These are phyloP conservation scores for Gasteruption jaculator DNA, from an alignment of 2,888 invertebrate species.

Conservation along the genomic window DNA sequence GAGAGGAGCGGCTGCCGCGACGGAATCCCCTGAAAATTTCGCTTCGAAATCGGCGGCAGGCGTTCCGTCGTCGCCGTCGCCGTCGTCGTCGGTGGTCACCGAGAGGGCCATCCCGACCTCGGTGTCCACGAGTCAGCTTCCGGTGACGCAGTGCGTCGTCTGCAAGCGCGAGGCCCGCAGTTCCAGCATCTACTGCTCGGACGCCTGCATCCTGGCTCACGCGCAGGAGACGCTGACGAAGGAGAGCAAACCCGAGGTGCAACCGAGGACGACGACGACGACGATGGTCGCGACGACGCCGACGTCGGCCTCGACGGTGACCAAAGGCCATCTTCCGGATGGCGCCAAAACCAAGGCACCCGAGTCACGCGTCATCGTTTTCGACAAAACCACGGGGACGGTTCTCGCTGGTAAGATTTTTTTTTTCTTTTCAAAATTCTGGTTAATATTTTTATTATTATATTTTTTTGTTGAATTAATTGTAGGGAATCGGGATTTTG, in stretches of 20 bases:
- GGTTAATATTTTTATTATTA: slow-evolving; percentile 9
- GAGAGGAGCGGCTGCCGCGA: slow-evolving; percentile 9
- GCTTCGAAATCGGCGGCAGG: too few species aligned
- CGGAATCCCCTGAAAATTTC: too few species aligned
- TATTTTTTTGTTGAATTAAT: background rate
- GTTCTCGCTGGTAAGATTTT: slow-evolving; percentile 53
- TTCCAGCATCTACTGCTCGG: slow-evolving; percentile 87
- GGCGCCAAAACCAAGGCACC: slow-evolving; percentile 29
- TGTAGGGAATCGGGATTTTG: background rate
- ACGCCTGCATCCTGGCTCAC: slow-evolving; percentile 80
- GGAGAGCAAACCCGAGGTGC: too few species aligned
- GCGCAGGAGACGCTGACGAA: slow-evolving; percentile 61
- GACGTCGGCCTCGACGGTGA: slow-evolving; percentile 30
- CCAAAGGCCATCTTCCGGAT: too few species aligned
- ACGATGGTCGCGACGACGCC: slow-evolving; percentile 28
- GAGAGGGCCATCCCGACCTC: too few species aligned
- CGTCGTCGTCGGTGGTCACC: too few species aligned
- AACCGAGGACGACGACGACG: slow-evolving; percentile 26
- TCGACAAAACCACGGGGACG: slow-evolving; percentile 75
- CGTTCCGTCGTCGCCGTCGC: too few species aligned
- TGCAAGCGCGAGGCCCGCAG: slow-evolving; percentile 73
- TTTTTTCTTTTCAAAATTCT: slow-evolving; percentile 11
- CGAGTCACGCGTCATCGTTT: slow-evolving; percentile 65
- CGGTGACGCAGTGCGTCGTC: slow-evolving; percentile 69
- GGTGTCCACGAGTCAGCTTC: too few species aligned